These are phyloP conservation scores for Antheraea assamensis DNA, from an alignment of 2,888 invertebrate genomes.

Conservation along the genomic window DNA sequence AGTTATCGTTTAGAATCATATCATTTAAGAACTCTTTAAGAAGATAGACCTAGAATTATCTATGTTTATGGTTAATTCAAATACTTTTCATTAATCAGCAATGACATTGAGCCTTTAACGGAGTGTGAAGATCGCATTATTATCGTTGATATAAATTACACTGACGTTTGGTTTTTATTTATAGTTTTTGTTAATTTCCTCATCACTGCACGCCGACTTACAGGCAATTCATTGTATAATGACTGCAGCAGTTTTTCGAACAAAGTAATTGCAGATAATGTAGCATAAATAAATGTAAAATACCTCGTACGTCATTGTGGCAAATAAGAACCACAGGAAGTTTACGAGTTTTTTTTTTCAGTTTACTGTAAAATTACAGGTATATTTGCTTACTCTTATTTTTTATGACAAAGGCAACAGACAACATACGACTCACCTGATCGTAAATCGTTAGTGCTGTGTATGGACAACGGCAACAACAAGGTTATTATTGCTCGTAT, in stretches of 20 bases:
- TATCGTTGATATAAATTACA: slow-evolving; percentile 31
- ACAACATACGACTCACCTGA: too few relatives aligned
- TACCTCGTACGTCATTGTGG: not conserved
- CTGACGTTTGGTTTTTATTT: slow-evolving; percentile 32
- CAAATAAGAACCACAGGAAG: not conserved
- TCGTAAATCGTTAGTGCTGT: too few relatives aligned
- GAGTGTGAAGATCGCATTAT: slow-evolving; percentile 60
- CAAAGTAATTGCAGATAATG: slow-evolving; percentile 19
- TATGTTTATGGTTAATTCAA: not conserved
- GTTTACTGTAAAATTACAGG: not conserved
- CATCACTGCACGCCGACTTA: slow-evolving; percentile 36
- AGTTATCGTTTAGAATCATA: not conserved
- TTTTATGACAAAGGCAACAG: too few relatives aligned
- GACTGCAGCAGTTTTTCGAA: slow-evolving; percentile 30
- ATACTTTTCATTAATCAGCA: slow-evolving; percentile 27
- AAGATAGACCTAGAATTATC: not conserved
- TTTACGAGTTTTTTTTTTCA: not conserved
- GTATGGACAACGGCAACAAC: too few relatives aligned
- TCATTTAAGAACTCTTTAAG: not conserved
- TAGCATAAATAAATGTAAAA: not conserved
- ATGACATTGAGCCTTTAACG: slow-evolving; percentile 58
- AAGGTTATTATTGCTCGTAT: too few relatives aligned
- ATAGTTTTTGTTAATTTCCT: slow-evolving; percentile 33
- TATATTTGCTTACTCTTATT: too few relatives aligned
- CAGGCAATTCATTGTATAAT: slow-evolving; percentile 37